Percentiles rank a stretch among this genome's conserved stretches.
Evolutionary conservation across 2,888 invertebrate species (phyloP).

Genomic region (Monoplex corrugatus): DNA sequence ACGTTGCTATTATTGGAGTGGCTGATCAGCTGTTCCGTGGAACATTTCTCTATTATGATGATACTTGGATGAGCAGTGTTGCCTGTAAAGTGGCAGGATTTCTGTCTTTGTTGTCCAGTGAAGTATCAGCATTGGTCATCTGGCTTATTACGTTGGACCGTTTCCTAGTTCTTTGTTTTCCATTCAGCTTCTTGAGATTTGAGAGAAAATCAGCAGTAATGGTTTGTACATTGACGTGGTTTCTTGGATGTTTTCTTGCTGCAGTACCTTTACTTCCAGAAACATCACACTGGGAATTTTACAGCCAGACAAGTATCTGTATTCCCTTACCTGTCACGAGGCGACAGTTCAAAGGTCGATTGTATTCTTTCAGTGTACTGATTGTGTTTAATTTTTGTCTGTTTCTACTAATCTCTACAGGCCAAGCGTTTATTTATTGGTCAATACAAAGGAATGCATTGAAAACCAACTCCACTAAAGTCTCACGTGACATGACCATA

Average conservation of each 20-base stretch:
- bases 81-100: constrained; percentile 65
- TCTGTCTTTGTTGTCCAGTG: constrained; percentile 82
- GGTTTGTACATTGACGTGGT: constrained; percentile 51
- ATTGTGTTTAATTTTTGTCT: constrained; percentile 74
- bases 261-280: constrained; percentile 72
- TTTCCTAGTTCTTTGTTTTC: constrained; percentile 85
- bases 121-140: constrained; percentile 85
- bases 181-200: constrained; percentile 81
- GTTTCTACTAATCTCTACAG: constrained; percentile 75
- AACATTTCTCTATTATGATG: constrained; percentile 63
- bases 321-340: constrained; percentile 78
- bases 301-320: constrained; percentile 75
- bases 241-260: constrained; percentile 74
- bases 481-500: constrained; percentile 17
- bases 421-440: constrained; percentile 77
- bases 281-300: constrained; percentile 67
- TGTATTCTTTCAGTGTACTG: constrained; percentile 77
- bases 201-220: constrained; percentile 63
- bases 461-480: not conserved
- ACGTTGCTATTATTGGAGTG: constrained; percentile 62
- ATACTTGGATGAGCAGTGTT: constrained; percentile 61
- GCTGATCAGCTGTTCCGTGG: constrained; percentile 66
- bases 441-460: constrained; percentile 57
- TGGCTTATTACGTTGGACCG: constrained; percentile 86
- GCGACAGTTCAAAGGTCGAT: constrained; percentile 77